These are phyloP conservation scores for Leucoma salicis DNA, from an alignment of 2,888 invertebrate genomes.

Conservation along the genomic window DNA sequence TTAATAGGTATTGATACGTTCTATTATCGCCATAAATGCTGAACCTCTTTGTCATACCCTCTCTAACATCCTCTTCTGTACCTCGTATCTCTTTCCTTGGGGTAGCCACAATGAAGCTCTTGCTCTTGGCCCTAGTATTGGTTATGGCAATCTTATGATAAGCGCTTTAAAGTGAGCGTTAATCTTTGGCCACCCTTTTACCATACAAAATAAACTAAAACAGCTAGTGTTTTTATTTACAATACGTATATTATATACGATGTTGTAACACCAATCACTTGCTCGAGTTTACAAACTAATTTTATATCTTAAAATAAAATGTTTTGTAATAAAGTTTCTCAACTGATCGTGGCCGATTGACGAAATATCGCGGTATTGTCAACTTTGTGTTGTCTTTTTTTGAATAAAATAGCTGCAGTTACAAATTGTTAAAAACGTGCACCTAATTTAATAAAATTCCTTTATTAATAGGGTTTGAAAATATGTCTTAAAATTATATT, in stretches of 20 bases:
- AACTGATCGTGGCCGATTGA: slow-evolving; percentile 32
- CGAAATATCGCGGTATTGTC: slow-evolving; percentile 22
- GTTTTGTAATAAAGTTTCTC: slow-evolving; percentile 32
- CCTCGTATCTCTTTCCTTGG: too few relatives aligned
- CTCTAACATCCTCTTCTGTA: too few relatives aligned
- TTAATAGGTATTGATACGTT: slow-evolving; percentile 1
- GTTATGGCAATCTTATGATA: too few relatives aligned
- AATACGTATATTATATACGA: slow-evolving; percentile 23
- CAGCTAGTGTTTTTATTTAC: background rate
- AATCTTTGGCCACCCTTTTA: too few relatives aligned
- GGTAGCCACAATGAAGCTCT: too few relatives aligned
- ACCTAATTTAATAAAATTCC: background rate
- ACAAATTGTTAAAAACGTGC: slow-evolving; percentile 5
- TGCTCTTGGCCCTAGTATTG: too few relatives aligned
- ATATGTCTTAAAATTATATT: too few relatives aligned
- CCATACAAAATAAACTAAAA: too few relatives aligned
- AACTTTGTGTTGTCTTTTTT: slow-evolving; percentile 8
- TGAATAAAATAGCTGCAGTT: background rate
- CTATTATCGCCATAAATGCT: slow-evolving; percentile 2
- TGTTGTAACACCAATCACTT: slow-evolving; percentile 28
- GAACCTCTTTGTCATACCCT: too few relatives aligned
- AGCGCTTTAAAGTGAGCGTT: too few relatives aligned
- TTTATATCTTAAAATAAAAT: slow-evolving; percentile 33
- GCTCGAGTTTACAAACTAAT: slow-evolving; percentile 28
- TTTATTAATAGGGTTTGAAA: background rate